Conservation (phyloP, 1,140 invertebrate species). For the Subanguina moxae region DNA sequence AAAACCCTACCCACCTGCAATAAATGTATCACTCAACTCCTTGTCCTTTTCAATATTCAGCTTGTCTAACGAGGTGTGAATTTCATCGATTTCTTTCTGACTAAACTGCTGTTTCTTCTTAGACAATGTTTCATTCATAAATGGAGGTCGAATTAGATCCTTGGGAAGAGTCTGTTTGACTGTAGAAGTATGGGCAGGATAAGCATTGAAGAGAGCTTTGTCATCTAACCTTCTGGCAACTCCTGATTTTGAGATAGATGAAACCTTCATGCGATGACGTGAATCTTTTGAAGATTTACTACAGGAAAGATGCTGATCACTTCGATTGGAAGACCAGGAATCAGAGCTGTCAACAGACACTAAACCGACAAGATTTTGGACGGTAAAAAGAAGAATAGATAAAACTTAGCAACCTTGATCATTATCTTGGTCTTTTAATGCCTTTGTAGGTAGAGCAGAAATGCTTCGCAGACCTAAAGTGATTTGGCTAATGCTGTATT, state of each 20-base stretch:
- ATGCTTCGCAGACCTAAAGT: too few relatives aligned
- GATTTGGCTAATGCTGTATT: too few relatives aligned
- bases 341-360: conserved; percentile 25
- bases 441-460: too few relatives aligned
- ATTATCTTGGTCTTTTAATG: too few relatives aligned
- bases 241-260: not conserved
- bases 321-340: conserved; percentile 12
- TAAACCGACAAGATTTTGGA: not conserved
- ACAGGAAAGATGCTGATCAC: conserved; percentile 5
- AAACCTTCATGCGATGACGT: not conserved
- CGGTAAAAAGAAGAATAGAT: too few relatives aligned
- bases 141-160: not conserved
- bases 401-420: too few relatives aligned
- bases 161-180: not conserved
- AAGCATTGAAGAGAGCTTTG: not conserved
- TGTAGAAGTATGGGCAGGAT: not conserved
- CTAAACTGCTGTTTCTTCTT: conserved; percentile 5
- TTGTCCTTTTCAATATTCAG: conserved; percentile 4
- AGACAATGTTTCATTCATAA: not conserved
- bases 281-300: not conserved
- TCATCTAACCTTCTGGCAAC: not conserved
- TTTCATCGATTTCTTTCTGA: conserved; percentile 8
- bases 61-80: not conserved
- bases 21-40: not conserved
- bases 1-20: not conserved